Base-by-base conservation (phyloP, 2,797 vertebrate genomes). In the Sebastes taczanowskii region DNA sequence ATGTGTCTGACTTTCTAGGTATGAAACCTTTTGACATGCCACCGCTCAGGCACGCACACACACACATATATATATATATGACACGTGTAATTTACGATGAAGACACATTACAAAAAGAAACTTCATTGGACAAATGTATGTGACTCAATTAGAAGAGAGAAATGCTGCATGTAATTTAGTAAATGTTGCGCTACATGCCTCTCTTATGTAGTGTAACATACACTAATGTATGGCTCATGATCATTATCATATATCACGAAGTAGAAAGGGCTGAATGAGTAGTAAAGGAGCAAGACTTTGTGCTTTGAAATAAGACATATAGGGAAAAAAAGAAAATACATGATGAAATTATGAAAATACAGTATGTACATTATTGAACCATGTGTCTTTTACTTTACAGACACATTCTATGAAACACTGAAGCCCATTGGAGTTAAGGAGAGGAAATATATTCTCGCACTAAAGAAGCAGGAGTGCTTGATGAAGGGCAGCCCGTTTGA, bases 381-480 rank as follows among this genome's bases (percentile, higher is more conserved):
- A 0, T 66, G 8, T 27, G n/a, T 63, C 7, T 38, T 25, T 11
- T 74, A 7, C 29, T 91, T 81, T 11, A 77, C 91, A 99, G 98
- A 98, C 91, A 92, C 95, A 30, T 95, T 99, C 86, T 94, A 97
- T 87, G 94, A 95, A 83, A 97, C 96, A 23, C 85, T 99, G 81
- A 97, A 97, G 83, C 95, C 96, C 0, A 75, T 98, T 53, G 96
- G 96, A 56, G 91, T 96, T 32, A 95, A 97, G 77, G 98, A 99
- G 91, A 97, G 96, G 84, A 91, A 94, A 62, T 97, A 97, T 72
- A 96, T 99, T 80, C 93, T 99, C 62, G 92, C 94, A 1, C 94
- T 99, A 80, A 99, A 99, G 94, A 96, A 95, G 91, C 94, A 94
- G 27, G 97, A 99, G 81, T 98, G 97, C 81, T 69, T 96, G 91